phyloP scores from a whole-genome alignment of 2,113 vertebrate genomes.

The Blennius ocellaris region DNA sequence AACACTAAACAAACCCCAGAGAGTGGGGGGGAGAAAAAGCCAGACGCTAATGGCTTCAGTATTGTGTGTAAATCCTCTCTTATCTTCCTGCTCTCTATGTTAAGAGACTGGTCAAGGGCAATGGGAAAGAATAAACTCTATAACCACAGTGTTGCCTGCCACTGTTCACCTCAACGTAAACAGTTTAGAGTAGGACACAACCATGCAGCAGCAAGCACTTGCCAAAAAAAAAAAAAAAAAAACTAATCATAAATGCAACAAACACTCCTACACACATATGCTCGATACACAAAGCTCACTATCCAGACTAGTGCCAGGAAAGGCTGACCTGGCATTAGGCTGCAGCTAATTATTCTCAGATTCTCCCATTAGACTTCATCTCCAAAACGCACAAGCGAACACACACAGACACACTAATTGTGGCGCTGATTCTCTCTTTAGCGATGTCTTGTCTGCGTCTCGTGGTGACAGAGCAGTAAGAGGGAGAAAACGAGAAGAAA shows the following conservation, averaged over 20 bases:
- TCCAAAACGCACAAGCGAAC: background rate
- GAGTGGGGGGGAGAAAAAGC: slow-evolving; percentile 60
- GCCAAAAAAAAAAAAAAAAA: background rate
- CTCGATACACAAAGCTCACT: background rate
- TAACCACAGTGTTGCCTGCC: slow-evolving; percentile 49
- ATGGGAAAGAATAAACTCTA: slow-evolving; percentile 61
- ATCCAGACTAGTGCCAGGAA: slow-evolving; percentile 41
- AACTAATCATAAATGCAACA: background rate
- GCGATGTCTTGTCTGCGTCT: slow-evolving; percentile 57
- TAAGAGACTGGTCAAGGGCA: slow-evolving; percentile 80
- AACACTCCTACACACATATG: background rate
- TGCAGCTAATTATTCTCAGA: slow-evolving; percentile 66
- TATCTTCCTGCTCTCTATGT: slow-evolving; percentile 76
- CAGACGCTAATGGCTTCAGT: slow-evolving; percentile 77
- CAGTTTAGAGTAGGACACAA: slow-evolving; percentile 31
- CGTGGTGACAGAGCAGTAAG: slow-evolving; percentile 52
- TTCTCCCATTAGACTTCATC: slow-evolving; percentile 53
- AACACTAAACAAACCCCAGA: slow-evolving; percentile 77
- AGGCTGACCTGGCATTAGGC: slow-evolving; percentile 57
- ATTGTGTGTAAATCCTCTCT: slow-evolving; percentile 83
- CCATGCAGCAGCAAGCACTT: background rate
- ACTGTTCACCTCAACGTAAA: slow-evolving; percentile 45
- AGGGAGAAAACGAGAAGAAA: slow-evolving; percentile 62
- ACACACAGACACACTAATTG: slow-evolving; percentile 50
- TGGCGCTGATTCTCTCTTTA: slow-evolving; percentile 64